A percentile compares a stretch with the other conserved stretches of the same genome.
Evolutionary conservation across 2,797 vertebrate genomes (phyloP).

Genomic region (Notamacropus eugenii): DNA sequence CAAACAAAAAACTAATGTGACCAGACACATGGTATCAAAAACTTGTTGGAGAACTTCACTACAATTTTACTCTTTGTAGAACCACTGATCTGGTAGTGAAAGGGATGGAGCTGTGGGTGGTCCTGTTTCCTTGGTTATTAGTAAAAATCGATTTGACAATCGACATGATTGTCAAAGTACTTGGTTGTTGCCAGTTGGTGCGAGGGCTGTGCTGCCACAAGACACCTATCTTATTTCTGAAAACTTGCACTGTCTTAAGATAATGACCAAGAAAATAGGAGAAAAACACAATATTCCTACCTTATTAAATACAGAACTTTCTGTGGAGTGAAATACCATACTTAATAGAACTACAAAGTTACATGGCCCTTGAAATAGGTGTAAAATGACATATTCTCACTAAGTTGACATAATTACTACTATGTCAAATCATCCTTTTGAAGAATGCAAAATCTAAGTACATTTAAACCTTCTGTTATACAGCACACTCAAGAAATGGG

Average conservation of each 20-base stretch:
- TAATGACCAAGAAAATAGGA: background rate
- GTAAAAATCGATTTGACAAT: too few relatives aligned
- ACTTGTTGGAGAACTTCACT: background rate
- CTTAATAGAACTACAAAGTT: slow-evolving; percentile 12
- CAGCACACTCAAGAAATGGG: slow-evolving; percentile 33
- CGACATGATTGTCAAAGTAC: too few relatives aligned
- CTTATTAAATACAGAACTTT: slow-evolving; percentile 45
- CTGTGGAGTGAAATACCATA: slow-evolving; percentile 16
- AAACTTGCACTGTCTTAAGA: slow-evolving; percentile 39
- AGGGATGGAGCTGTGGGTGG: background rate
- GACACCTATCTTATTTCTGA: slow-evolving; percentile 7
- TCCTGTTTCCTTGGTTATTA: background rate
- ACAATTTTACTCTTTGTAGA: background rate
- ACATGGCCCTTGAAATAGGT: slow-evolving; percentile 14
- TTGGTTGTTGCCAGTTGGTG: too few relatives aligned
- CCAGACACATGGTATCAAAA: background rate
- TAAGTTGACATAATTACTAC: slow-evolving; percentile 15
- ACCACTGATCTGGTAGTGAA: background rate
- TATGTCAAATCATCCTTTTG: slow-evolving; percentile 34
- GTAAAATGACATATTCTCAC: slow-evolving; percentile 39
- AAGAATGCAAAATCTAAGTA: slow-evolving; percentile 36
- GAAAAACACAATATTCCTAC: slow-evolving; percentile 22
- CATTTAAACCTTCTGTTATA: slow-evolving; percentile 7
- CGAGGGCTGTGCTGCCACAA: too few relatives aligned
- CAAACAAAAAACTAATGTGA: background rate